Conservation (phyloP, 2,888 invertebrate species). For the Hydroisotoma schaefferi region DNA sequence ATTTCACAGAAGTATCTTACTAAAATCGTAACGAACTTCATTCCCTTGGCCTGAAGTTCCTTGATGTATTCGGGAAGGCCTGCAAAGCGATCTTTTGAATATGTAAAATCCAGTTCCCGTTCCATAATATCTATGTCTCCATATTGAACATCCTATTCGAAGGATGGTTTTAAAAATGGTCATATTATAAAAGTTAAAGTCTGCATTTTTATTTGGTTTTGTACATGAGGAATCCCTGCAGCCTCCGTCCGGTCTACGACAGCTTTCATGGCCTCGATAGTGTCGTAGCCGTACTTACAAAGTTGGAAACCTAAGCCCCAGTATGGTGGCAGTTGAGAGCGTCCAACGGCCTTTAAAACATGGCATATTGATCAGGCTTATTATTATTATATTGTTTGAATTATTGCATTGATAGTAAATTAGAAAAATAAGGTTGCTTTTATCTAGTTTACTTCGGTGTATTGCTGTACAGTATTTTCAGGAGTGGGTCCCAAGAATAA, state of each 20-base stretch:
- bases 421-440: not conserved
- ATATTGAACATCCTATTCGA: conserved; percentile 44
- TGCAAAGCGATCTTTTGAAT: conserved; percentile 61
- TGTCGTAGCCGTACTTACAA: conserved; percentile 67
- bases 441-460: conserved; percentile 55
- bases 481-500: conserved; percentile 75
- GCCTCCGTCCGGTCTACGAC: conserved; percentile 66
- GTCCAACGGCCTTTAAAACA: conserved; percentile 58
- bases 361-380: not conserved
- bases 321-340: conserved; percentile 77
- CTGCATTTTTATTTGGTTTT: conserved; percentile 46
- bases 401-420: not conserved
- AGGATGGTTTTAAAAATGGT: too few species aligned
- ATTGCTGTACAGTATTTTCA: conserved; percentile 63
- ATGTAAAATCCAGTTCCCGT: conserved; percentile 73
- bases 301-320: conserved; percentile 87
- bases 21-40: conserved; percentile 45
- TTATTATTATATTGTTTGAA: not conserved
- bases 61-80: conserved; percentile 66
- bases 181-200: conserved; percentile 47
- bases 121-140: conserved; percentile 65
- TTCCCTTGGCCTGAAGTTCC: conserved; percentile 61
- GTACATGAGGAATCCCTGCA: conserved; percentile 72
- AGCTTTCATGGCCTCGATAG: conserved; percentile 61
- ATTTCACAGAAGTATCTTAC: conserved; percentile 8